These are phyloP conservation scores for Vultur gryphus DNA, from an alignment of 2,797 vertebrate species.

Conservation along the genomic window DNA sequence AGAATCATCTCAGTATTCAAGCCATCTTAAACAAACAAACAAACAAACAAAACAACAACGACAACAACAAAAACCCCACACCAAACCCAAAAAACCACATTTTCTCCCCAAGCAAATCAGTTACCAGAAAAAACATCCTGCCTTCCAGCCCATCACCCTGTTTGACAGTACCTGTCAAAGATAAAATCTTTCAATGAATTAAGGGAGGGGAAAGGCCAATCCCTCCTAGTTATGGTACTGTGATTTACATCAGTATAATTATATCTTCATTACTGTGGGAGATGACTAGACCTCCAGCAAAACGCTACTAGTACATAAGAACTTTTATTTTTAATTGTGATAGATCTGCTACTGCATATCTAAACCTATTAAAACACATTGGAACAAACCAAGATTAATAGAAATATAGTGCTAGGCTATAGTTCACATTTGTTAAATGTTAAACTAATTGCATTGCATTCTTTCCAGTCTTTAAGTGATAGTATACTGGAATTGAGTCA, in stretches of 20 bases:
- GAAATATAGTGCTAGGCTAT: background rate
- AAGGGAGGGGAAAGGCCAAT: conserved; percentile 72
- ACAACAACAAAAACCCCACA: background rate
- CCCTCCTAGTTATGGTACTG: conserved; percentile 67
- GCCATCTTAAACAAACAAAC: background rate
- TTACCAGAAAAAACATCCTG: conserved; percentile 62
- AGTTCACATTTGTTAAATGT: background rate
- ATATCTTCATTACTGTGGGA: conserved; percentile 73
- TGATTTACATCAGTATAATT: conserved; percentile 81
- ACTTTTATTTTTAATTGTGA: conserved; percentile 60
- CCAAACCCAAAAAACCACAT: background rate
- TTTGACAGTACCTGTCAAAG: conserved; percentile 73
- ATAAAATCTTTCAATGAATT: conserved; percentile 78
- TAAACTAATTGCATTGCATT: background rate
- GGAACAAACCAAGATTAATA: conserved; percentile 6
- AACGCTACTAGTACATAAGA: conserved; percentile 26
- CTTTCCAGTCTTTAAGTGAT: background rate
- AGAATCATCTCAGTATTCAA: background rate
- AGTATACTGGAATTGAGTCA: background rate
- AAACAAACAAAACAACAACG: too few relatives aligned
- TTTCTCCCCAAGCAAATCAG: conserved; percentile 67
- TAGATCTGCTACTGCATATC: background rate
- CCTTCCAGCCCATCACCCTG: conserved; percentile 27
- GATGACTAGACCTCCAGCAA: conserved; percentile 65
- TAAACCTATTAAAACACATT: background rate